Evolutionary conservation across 1,140 invertebrate genomes (phyloP).

Genomic region (Drosophila punjabiensis): DNA sequence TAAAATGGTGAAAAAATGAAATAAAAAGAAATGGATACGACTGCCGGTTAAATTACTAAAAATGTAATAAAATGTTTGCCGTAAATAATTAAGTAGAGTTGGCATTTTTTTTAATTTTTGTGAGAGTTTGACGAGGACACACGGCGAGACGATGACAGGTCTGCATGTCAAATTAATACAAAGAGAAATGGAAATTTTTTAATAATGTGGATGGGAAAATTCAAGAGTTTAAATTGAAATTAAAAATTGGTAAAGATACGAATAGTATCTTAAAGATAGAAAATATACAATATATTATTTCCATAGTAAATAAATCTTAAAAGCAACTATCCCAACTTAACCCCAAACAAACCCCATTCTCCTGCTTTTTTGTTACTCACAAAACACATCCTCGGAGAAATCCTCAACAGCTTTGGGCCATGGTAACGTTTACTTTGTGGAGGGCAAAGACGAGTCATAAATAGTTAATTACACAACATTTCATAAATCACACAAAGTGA

Average conservation of each 20-base stretch:
- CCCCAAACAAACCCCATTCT: background rate
- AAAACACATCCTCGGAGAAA: slow-evolving; percentile 16
- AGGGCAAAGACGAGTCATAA: slow-evolving; percentile 58
- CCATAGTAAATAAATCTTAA: background rate
- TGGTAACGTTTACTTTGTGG: slow-evolving; percentile 56
- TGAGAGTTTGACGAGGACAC: slow-evolving; percentile 55
- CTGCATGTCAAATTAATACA: slow-evolving; percentile 56
- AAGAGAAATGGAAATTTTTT: slow-evolving; percentile 14
- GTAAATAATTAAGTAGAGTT: slow-evolving; percentile 74
- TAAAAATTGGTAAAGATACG: background rate
- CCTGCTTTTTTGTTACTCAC: background rate
- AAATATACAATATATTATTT: background rate
- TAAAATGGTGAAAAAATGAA: slow-evolving; percentile 35
- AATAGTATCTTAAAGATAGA: background rate
- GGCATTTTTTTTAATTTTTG: background rate
- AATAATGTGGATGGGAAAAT: background rate
- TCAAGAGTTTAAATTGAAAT: background rate
- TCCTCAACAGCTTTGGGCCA: slow-evolving; percentile 21
- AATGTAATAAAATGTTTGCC: slow-evolving; percentile 80
- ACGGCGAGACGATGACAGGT: slow-evolving; percentile 42
- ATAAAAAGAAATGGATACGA: slow-evolving; percentile 38
- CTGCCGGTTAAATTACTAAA: slow-evolving; percentile 72
- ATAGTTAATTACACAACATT: slow-evolving; percentile 81
- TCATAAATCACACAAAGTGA: slow-evolving; percentile 79
- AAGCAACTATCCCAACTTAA: background rate